Evolutionary conservation across 2,888 invertebrate genomes (phyloP).

Genomic region (Leptura quadrifasciata): DNA sequence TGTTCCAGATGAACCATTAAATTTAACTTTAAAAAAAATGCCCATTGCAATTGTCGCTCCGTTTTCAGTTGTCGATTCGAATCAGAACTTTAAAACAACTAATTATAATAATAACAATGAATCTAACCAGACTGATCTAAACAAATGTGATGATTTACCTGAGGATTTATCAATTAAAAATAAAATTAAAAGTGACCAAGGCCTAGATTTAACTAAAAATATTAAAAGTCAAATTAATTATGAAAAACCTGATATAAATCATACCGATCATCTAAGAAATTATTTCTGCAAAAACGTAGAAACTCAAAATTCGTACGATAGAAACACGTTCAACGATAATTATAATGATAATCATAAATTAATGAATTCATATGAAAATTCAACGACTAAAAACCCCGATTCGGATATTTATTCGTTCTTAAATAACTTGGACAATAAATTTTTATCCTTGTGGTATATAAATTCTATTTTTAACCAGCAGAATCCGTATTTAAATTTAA

Average conservation of each 20-base stretch:
- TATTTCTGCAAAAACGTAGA: constrained; percentile 68
- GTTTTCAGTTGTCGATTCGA: constrained; percentile 64
- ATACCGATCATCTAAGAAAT: constrained; percentile 67
- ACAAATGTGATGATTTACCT: constrained; percentile 71
- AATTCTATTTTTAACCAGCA: constrained; percentile 68
- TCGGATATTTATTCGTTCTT: constrained; percentile 71
- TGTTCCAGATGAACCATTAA: constrained; percentile 73
- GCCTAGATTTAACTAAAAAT: constrained; percentile 61
- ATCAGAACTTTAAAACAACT: constrained; percentile 58
- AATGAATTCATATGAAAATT: constrained; percentile 59
- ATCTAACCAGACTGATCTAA: constrained; percentile 51
- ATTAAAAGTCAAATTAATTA: constrained; percentile 53
- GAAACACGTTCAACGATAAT: constrained; percentile 70
- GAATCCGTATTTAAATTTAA: constrained; percentile 66
- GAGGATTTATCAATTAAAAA: constrained; percentile 70
- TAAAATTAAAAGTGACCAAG: constrained; percentile 54
- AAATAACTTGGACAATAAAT: constrained; percentile 73
- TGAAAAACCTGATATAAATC: constrained; percentile 52
- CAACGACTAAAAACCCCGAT: constrained; percentile 51
- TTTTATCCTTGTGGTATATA: constrained; percentile 73
- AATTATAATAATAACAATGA: constrained; percentile 57
- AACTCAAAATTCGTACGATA: constrained; percentile 71
- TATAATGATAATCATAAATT: constrained; percentile 60
- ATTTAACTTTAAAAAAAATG: constrained; percentile 75
- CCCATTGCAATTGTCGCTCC: constrained; percentile 77